Evolutionary conservation across 2,113 vertebrate genomes (phyloP).

Genomic region (Bombycilla garrulus): DNA sequence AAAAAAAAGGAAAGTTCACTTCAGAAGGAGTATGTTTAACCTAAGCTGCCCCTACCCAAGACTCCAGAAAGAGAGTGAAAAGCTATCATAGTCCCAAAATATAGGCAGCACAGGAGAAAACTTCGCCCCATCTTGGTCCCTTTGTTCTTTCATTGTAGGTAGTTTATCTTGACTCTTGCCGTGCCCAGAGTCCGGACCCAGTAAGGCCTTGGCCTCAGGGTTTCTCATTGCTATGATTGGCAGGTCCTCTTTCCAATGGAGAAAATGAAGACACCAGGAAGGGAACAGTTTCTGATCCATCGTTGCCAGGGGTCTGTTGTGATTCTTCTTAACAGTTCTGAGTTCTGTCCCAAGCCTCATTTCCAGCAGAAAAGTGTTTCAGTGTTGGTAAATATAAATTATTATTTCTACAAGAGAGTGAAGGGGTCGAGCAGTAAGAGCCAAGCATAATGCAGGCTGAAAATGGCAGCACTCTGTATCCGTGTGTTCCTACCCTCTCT

Average conservation of each 20-base stretch:
- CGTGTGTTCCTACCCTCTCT: background rate
- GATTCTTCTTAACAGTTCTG: background rate
- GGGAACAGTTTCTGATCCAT: background rate
- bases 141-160: background rate
- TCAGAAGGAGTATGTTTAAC: background rate
- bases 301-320: accelerated
- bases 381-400: background rate
- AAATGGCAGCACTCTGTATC: background rate
- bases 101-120: background rate
- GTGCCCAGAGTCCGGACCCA: background rate
- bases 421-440: background rate
- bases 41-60: background rate
- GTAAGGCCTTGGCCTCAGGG: background rate
- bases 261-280: background rate
- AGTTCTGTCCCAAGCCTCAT: background rate
- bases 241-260: background rate
- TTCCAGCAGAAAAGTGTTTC: background rate
- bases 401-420: background rate
- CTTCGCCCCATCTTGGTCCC: accelerated
- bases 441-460: background rate
- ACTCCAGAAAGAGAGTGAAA: background rate
- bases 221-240: background rate
- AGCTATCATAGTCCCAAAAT: background rate
- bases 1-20: background rate
- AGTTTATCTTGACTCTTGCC: background rate